Evolutionary conservation across 2,888 invertebrate genomes (phyloP).

Genomic region (Scaptomyza reducta): DNA sequence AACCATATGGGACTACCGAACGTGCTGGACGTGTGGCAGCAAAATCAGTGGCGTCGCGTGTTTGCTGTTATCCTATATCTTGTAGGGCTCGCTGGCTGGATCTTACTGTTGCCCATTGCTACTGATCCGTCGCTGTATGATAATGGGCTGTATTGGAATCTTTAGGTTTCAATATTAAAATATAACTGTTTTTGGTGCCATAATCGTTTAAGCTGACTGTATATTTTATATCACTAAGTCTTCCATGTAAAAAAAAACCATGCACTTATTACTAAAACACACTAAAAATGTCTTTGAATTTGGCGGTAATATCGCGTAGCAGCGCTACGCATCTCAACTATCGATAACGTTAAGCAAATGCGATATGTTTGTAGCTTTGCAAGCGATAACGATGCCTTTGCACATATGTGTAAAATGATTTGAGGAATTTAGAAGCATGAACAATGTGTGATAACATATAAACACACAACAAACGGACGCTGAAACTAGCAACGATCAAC

Average conservation of each 20-base stretch:
- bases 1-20: conserved; percentile 99
- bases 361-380: background rate
- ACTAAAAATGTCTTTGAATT: background rate
- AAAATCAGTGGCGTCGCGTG: conserved; percentile 86
- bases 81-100: conserved; percentile 91
- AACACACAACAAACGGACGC: conserved; percentile 50
- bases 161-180: conserved; percentile 5
- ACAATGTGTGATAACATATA: conserved; percentile 52
- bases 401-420: conserved; percentile 44
- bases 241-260: conserved; percentile 52
- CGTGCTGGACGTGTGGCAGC: conserved; percentile 88
- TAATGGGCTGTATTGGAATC: conserved; percentile 87
- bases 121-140: conserved; percentile 89
- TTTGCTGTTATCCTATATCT: conserved; percentile 89
- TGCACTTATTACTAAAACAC: conserved; percentile 15
- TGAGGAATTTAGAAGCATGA: conserved; percentile 40
- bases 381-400: conserved; percentile 30
- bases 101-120: conserved; percentile 89
- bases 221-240: conserved; percentile 43
- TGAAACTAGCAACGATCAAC: conserved; percentile 32
- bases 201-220: conserved; percentile 43
- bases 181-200: conserved; percentile 53
- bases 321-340: conserved; percentile 1
- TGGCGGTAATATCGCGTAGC: conserved; percentile 5
- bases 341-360: conserved; percentile 13